These are phyloP conservation scores for Andrena dorsata DNA, from an alignment of 2,888 invertebrate genomes.

Conservation along the genomic window DNA sequence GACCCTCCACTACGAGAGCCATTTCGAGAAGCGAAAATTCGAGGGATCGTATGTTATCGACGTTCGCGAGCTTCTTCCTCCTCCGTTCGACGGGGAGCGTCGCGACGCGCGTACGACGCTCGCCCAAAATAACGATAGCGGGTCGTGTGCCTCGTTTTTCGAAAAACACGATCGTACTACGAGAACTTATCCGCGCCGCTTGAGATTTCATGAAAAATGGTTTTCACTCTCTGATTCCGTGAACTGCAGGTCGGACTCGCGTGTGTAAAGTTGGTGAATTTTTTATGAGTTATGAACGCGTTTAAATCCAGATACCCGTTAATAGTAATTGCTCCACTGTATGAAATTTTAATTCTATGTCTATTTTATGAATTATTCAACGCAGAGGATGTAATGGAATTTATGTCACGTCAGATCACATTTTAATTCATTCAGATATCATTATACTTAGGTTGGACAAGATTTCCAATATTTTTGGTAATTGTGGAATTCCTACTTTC, in stretches of 20 bases:
- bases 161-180: not conserved
- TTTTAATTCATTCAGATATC: too few relatives aligned
- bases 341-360: too few relatives aligned
- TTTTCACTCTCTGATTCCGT: not conserved
- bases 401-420: too few relatives aligned
- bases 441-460: too few relatives aligned
- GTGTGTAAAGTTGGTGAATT: not conserved
- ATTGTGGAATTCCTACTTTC: too few relatives aligned
- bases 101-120: constrained; percentile 22
- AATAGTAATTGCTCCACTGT: too few relatives aligned
- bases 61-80: constrained; percentile 31
- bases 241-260: not conserved
- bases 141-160: not conserved
- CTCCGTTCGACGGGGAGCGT: not conserved
- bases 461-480: too few relatives aligned
- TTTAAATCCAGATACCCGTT: too few relatives aligned
- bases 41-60: constrained; percentile 66
- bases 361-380: too few relatives aligned
- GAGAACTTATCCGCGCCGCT: not conserved
- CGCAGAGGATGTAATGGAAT: too few relatives aligned
- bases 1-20: constrained; percentile 61
- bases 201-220: not conserved
- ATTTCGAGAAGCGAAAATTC: constrained; percentile 66
- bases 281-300: not conserved
- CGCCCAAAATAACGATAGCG: constrained; percentile 5